Conservation (phyloP, 2,113 vertebrate genomes). For the Paradoxurus hermaphroditus region DNA sequence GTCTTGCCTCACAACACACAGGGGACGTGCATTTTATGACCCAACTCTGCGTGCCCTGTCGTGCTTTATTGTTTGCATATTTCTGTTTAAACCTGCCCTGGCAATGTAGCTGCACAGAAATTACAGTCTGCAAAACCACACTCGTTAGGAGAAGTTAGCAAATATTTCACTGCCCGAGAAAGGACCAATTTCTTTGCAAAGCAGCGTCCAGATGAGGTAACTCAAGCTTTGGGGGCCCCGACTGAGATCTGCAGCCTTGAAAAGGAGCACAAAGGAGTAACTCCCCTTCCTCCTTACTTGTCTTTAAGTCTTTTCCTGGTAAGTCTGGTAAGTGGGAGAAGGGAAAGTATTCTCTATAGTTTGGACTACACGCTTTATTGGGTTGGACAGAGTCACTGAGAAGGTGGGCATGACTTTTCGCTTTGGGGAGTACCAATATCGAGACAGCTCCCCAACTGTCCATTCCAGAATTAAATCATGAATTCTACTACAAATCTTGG, state of each 20-base stretch:
- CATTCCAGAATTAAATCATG: not conserved
- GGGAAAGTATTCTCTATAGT: not conserved
- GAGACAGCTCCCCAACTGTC: not conserved
- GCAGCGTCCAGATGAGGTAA: not conserved
- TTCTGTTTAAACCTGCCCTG: conserved; percentile 59
- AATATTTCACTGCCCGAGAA: not conserved
- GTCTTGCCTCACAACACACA: conserved; percentile 42
- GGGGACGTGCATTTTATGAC: conserved; percentile 54
- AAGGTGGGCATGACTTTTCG: not conserved
- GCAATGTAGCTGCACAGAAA: not conserved
- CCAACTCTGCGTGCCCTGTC: conserved; percentile 23
- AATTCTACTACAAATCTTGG: not conserved
- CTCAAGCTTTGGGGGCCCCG: not conserved
- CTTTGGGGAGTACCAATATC: not conserved
- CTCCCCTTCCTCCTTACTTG: not conserved
- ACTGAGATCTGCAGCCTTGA: not conserved
- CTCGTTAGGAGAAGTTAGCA: conserved; percentile 37
- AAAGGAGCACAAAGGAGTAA: not conserved
- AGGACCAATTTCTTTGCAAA: not conserved
- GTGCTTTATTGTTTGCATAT: conserved; percentile 21
- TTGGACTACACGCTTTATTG: not conserved
- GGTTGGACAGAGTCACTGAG: not conserved
- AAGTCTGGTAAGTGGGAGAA: not conserved
- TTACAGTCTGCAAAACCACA: conserved; percentile 25
- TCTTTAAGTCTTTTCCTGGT: not conserved